Evolutionary conservation across 2,113 vertebrate species (phyloP).

Genomic region (Chionodraco myersi): DNA sequence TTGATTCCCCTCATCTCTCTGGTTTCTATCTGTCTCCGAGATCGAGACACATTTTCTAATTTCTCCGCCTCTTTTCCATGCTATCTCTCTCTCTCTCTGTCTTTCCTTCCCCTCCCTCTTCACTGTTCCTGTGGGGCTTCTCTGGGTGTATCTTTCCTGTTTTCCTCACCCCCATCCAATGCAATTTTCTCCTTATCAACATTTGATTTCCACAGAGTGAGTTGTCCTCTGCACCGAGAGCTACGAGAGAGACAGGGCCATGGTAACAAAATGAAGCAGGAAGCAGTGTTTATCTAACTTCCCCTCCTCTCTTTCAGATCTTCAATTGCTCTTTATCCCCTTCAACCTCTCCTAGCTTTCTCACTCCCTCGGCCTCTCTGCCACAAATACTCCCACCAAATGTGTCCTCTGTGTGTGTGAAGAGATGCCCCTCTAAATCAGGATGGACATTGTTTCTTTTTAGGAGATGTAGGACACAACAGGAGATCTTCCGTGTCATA

Average conservation of each 20-base stretch:
- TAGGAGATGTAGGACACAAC: too few relatives aligned
- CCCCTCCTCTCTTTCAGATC: constrained; percentile 28
- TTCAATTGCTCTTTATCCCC: constrained; percentile 53
- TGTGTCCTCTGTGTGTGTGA: constrained; percentile 18
- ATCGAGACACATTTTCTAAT: constrained; percentile 46
- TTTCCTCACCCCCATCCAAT: constrained; percentile 63
- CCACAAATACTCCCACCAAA: constrained; percentile 15
- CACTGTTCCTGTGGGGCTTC: constrained; percentile 56
- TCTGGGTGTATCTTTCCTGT: constrained; percentile 79
- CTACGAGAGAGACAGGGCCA: constrained; percentile 25
- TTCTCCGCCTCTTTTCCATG: constrained; percentile 18
- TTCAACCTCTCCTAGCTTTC: constrained; percentile 20
- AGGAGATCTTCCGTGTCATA: too few relatives aligned
- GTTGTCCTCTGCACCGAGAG: constrained; percentile 53
- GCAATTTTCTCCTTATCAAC: constrained; percentile 81
- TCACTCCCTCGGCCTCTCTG: constrained; percentile 9
- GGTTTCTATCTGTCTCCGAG: constrained; percentile 31
- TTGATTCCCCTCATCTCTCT: constrained; percentile 31
- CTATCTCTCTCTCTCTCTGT: constrained; percentile 18
- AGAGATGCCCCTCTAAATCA: constrained; percentile 7
- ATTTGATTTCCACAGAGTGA: constrained; percentile 77
- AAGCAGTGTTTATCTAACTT: constrained; percentile 59
- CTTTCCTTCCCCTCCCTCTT: constrained; percentile 11
- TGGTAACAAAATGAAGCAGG: neutral
- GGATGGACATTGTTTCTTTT: too few relatives aligned